Evolutionary conservation across 2,888 invertebrate genomes (phyloP).

Genomic region (Tenthredo mesomela): DNA sequence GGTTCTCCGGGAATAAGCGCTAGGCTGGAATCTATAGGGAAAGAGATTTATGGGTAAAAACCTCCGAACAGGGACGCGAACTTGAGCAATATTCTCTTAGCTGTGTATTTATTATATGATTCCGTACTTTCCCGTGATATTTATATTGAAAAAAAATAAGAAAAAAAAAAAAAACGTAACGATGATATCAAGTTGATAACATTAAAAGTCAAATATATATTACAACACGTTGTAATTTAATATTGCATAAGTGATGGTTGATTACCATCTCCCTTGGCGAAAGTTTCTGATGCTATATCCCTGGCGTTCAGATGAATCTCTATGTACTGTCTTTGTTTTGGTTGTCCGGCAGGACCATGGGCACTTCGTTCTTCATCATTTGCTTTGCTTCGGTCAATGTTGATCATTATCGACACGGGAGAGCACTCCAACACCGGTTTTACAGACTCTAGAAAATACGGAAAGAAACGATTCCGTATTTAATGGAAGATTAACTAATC

Average conservation of each 20-base stretch:
- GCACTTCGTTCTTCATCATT: background rate
- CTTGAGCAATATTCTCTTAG: background rate
- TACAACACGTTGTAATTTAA: background rate
- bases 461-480: background rate
- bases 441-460: background rate
- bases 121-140: slow-evolving; percentile 9
- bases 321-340: background rate
- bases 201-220: background rate
- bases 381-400: background rate
- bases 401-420: background rate
- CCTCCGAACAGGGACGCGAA: background rate
- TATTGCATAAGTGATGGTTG: background rate
- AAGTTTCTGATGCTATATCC: background rate
- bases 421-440: background rate
- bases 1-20: background rate
- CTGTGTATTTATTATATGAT: background rate
- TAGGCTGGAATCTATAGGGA: background rate
- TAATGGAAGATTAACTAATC: background rate
- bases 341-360: background rate
- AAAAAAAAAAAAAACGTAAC: background rate
- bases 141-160: background rate
- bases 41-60: background rate
- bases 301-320: background rate
- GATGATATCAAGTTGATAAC: background rate
- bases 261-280: background rate